phyloP scores from a whole-genome alignment of 2,113 vertebrate genomes.

The Brevimyrus niger region DNA sequence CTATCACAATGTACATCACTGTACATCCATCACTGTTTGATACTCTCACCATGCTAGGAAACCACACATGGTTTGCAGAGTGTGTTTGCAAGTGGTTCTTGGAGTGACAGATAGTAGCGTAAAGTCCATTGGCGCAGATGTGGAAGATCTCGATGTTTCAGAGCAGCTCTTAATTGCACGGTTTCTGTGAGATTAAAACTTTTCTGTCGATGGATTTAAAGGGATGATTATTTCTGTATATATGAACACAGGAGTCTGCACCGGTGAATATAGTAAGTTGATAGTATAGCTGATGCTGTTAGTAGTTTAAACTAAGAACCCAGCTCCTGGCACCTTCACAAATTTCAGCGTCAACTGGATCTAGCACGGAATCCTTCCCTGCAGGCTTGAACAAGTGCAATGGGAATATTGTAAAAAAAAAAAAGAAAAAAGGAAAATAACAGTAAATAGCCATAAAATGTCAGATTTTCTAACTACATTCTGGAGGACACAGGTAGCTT shows the following conservation, averaged over 20 bases:
- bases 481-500: constrained; percentile 14
- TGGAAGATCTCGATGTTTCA: not conserved
- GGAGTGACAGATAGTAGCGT: not conserved
- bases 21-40: not conserved
- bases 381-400: not conserved
- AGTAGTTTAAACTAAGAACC: not conserved
- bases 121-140: not conserved
- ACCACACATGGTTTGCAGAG: not conserved
- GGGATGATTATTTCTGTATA: not conserved
- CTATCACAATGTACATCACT: not conserved
- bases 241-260: not conserved
- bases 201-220: not conserved
- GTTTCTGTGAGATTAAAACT: not conserved
- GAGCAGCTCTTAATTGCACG: not conserved
- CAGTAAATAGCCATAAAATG: not conserved
- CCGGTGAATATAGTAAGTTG: not conserved
- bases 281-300: not conserved
- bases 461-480: not conserved
- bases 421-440: not conserved
- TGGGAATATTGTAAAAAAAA: not conserved
- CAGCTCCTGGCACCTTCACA: not conserved
- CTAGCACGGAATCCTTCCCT: not conserved
- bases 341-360: not conserved
- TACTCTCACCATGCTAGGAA: not conserved
- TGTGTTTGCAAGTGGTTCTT: not conserved